These are phyloP conservation scores for Scaptomyza caliginosa DNA, from an alignment of 2,888 invertebrate genomes.

Conservation along the genomic window DNA sequence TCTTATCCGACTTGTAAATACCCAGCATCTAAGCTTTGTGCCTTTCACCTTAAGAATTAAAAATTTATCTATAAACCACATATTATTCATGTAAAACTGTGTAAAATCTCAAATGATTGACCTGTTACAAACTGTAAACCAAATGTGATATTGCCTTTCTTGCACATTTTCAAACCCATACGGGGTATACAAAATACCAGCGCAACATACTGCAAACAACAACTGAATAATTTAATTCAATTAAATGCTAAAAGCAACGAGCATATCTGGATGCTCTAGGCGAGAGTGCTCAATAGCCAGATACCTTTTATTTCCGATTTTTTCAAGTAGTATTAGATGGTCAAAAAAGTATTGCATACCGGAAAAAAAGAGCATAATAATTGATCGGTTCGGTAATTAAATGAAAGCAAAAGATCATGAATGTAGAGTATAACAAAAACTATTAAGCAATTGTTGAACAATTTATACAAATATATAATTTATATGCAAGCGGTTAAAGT, in stretches of 20 bases:
- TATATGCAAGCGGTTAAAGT: conserved; percentile 48
- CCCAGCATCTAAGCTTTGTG: too few relatives aligned
- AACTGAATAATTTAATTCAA: conserved; percentile 70
- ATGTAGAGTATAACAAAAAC: not conserved
- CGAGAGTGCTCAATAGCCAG: not conserved
- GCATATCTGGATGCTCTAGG: not conserved
- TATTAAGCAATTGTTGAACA: conserved; percentile 8
- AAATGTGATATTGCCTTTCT: not conserved
- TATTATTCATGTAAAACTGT: too few relatives aligned
- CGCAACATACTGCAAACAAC: conserved; percentile 9
- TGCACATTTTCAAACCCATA: not conserved
- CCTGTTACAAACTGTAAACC: not conserved
- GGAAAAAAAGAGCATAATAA: too few relatives aligned
- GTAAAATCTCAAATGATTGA: too few relatives aligned
- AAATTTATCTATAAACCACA: too few relatives aligned
- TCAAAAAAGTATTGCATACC: not conserved
- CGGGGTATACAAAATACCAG: not conserved
- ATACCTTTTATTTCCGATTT: conserved; percentile 1
- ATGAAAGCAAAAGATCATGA: too few relatives aligned
- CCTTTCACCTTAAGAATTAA: too few relatives aligned
- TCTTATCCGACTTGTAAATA: not conserved
- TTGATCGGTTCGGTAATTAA: too few relatives aligned
- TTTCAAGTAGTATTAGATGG: not conserved
- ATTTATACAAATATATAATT: conserved; percentile 58
- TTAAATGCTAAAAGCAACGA: conserved; percentile 39